Evolutionary conservation across 1,140 invertebrate species (phyloP).

Genomic region (Brachionus rubens): DNA sequence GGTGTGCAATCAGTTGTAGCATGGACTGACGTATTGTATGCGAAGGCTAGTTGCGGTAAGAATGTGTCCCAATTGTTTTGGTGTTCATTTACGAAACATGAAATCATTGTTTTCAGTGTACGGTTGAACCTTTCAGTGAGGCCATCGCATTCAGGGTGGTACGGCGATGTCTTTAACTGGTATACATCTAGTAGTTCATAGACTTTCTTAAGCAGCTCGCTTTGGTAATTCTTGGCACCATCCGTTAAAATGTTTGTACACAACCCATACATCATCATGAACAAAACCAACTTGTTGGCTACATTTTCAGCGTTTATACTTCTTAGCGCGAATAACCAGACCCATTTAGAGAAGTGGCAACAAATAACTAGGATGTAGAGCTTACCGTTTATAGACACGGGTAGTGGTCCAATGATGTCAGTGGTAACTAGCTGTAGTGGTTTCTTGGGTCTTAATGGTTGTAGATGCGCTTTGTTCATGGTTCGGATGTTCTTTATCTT

Average conservation of each 20-base stretch:
- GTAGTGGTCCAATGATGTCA: slow-evolving; percentile 49
- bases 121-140: slow-evolving; percentile 32
- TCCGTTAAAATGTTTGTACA: slow-evolving; percentile 34
- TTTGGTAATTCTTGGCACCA: slow-evolving; percentile 48
- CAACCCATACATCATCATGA: slow-evolving; percentile 28
- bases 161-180: slow-evolving; percentile 42
- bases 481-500: slow-evolving; percentile 11
- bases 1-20: slow-evolving; percentile 6
- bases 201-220: slow-evolving; percentile 45
- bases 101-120: slow-evolving; percentile 24
- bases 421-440: slow-evolving; percentile 16
- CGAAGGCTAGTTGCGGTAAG: slow-evolving; percentile 11
- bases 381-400: slow-evolving; percentile 48
- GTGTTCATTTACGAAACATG: slow-evolving; percentile 14
- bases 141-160: slow-evolving; percentile 9
- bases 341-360: slow-evolving; percentile 59
- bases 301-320: slow-evolving; percentile 33
- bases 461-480: background rate
- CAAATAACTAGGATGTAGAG: slow-evolving; percentile 55
- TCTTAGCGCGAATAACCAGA: slow-evolving; percentile 51
- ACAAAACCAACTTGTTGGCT: slow-evolving; percentile 24
- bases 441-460: background rate
- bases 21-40: slow-evolving; percentile 3
- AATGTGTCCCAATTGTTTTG: slow-evolving; percentile 13
- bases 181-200: slow-evolving; percentile 38